Base-by-base conservation (phyloP, 1,140 invertebrate genomes). In the Cotesia chilonis region DNA sequence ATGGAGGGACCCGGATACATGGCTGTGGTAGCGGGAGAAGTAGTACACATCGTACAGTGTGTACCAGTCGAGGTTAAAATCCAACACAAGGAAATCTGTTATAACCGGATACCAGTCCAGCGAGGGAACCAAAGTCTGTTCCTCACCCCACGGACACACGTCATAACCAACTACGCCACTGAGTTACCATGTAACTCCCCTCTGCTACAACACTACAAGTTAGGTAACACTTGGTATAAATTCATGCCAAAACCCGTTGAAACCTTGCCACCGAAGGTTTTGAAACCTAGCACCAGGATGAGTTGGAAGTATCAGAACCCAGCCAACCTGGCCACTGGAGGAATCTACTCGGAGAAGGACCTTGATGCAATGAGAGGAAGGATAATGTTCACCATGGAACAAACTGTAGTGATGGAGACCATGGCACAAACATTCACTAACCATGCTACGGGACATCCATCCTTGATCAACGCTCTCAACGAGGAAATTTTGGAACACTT, bases 1-100 rank as follows among this genome's bases (percentile, higher is more conserved):
- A 80, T 80, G 73, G 74, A 75, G 52, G 72, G 68, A 4, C 75
- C 76, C 0, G 77, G 72, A 1, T 75, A 71, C 55, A 79, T 79
- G 75, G 75, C 72, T 0, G 37, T 73, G 0, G 28, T 73, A 0
- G 57, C 64, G 0, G 77, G 78, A 10, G 76, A 79, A 74, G 72
- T 55, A 7, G 37, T 75, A 2, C 70, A 72, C 51, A 52, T 79
- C 0, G 57, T 75, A 0, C 72, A 77, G 63, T 80, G 78, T 14
- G 64, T 77, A 14, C 74, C 75, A 0, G 37, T 76, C 0, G 57
- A 73, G 2, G 72, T 77, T 0, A 74, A n/a, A 20, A 2, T 74
- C 0, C 9, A 68, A 37, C 54, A 64, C 12, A 72, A 52, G 0
- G 20, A 77, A n/a, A 36, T 74, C 55, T 79, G 76, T 71, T 79